These are phyloP conservation scores for Leptinotarsa juncta DNA, from an alignment of 2,888 invertebrate genomes.

Conservation along the genomic window DNA sequence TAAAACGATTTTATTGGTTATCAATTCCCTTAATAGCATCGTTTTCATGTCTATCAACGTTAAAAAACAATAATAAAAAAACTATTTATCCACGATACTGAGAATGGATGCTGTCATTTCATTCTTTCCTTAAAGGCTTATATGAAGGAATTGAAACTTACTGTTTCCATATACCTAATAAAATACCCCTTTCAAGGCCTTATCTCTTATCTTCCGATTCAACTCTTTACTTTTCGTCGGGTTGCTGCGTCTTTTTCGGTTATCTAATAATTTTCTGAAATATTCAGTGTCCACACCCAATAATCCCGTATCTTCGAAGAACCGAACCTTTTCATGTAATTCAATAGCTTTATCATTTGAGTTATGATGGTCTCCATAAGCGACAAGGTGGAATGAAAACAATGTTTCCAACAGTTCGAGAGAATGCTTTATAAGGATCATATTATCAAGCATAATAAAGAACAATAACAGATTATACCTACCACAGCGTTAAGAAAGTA, in stretches of 20 bases:
- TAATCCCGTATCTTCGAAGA: constrained; percentile 19
- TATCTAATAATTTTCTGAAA: constrained; percentile 3
- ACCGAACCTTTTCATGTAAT: constrained; percentile 20
- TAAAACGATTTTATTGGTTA: too few species aligned
- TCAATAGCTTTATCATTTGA: constrained; percentile 27
- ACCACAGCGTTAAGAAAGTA: constrained; percentile 25
- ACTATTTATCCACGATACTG: too few species aligned
- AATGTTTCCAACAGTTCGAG: constrained; percentile 28
- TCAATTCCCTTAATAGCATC: too few species aligned
- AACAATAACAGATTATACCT: constrained; percentile 37
- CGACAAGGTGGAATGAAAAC: constrained; percentile 30
- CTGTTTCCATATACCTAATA: neutral
- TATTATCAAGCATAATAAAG: constrained; percentile 34
- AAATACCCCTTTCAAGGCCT: neutral
- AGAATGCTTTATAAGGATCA: constrained; percentile 30
- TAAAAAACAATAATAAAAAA: too few species aligned
- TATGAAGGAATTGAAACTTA: neutral
- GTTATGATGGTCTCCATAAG: constrained; percentile 24
- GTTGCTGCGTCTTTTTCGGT: neutral
- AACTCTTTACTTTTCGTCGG: constrained; percentile 6
- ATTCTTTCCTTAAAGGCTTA: neutral
- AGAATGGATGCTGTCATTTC: too few species aligned
- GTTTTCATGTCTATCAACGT: too few species aligned
- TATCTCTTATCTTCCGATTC: neutral
- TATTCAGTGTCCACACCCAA: constrained; percentile 21